Evolutionary conservation across 2,797 vertebrate genomes (phyloP).

Genomic region (Microhierax caerulescens): DNA sequence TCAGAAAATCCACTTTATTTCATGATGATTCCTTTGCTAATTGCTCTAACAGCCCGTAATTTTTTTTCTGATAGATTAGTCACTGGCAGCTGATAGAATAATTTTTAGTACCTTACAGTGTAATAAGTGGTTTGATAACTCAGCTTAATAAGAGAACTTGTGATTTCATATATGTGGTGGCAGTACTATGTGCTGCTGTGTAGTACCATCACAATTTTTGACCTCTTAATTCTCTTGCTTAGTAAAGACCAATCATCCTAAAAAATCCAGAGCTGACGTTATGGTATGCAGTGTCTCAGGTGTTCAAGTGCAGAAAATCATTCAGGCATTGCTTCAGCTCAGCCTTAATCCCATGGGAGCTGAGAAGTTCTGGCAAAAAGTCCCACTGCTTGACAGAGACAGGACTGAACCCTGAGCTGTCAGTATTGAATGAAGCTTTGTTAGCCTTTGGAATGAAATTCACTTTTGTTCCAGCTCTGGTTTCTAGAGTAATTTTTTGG

Average conservation of each 20-base stretch:
- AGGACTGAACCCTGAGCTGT: neutral
- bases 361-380: neutral
- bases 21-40: neutral
- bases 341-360: neutral
- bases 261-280: neutral
- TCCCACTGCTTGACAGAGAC: neutral
- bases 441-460: neutral
- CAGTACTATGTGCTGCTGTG: neutral
- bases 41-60: neutral
- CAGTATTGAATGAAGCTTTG: neutral
- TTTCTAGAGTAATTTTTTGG: neutral
- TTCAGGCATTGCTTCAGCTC: neutral
- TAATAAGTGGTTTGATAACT: conserved; percentile 7
- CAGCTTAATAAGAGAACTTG: neutral
- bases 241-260: neutral
- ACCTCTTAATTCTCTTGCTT: neutral
- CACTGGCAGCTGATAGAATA: conserved; percentile 11
- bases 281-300: neutral
- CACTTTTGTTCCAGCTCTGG: neutral
- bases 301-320: neutral
- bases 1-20: conserved; percentile 9
- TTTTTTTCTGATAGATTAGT: neutral
- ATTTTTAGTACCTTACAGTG: neutral
- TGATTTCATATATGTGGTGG: neutral
- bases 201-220: neutral